A percentile compares a stretch with the other conserved stretches of the same genome.
phyloP scores from a whole-genome alignment of 2,797 vertebrate species.

The Eleutherodactylus coqui region DNA sequence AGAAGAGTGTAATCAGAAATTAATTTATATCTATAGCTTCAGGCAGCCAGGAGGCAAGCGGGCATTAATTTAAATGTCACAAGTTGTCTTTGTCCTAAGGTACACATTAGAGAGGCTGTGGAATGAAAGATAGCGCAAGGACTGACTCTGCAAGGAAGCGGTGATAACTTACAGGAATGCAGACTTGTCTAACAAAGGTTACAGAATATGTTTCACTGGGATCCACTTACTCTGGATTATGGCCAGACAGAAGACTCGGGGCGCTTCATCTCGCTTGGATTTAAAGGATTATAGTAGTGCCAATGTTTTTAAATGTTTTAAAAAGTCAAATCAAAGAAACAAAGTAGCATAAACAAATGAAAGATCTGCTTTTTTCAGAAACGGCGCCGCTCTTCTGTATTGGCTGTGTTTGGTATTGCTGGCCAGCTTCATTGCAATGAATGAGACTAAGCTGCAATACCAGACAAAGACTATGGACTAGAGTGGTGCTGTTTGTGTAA shows the following conservation, averaged over 20 bases:
- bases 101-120: constrained; percentile 61
- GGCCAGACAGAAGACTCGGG: not conserved
- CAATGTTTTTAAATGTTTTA: not conserved
- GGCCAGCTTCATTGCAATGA: not conserved
- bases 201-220: constrained; percentile 35
- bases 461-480: not conserved
- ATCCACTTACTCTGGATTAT: constrained; percentile 19
- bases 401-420: not conserved
- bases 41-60: constrained; percentile 56
- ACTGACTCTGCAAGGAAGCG: constrained; percentile 57
- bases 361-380: not conserved
- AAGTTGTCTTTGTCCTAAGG: constrained; percentile 64
- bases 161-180: constrained; percentile 45
- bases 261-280: not conserved
- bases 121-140: constrained; percentile 59
- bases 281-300: not conserved
- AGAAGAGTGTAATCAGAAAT: constrained; percentile 62
- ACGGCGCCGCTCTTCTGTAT: not conserved
- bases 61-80: constrained; percentile 63
- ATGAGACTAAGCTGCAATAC: not conserved
- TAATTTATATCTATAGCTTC: constrained; percentile 63
- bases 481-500: too few species aligned
- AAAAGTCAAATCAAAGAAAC: not conserved
- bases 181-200: constrained; percentile 53
- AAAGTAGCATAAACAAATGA: not conserved